Evolutionary conservation across 2,888 invertebrate genomes (phyloP).

Genomic region (Thyatira batis): DNA sequence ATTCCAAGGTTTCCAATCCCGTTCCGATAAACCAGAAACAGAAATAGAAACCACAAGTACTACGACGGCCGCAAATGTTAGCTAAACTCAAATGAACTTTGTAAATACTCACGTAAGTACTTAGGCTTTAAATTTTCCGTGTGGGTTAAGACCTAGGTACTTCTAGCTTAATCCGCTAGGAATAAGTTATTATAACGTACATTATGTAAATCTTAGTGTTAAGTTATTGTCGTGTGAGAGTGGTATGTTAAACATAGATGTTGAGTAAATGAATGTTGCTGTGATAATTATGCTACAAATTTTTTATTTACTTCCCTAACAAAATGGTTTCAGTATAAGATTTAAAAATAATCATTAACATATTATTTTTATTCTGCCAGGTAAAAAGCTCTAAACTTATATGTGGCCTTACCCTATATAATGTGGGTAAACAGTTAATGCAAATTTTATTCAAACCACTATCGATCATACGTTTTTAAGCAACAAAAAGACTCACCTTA

Average conservation of each 20-base stretch:
- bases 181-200: neutral
- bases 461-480: too few relatives aligned
- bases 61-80: conserved; percentile 21
- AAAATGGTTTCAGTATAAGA: neutral
- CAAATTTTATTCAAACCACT: too few relatives aligned
- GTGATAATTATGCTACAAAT: conserved; percentile 61
- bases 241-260: conserved; percentile 32
- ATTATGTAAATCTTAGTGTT: conserved; percentile 14
- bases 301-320: conserved; percentile 16
- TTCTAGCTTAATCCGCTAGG: neutral
- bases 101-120: conserved; percentile 28
- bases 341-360: neutral
- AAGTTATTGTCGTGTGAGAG: conserved; percentile 54
- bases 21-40: conserved; percentile 48
- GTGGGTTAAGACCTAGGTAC: neutral
- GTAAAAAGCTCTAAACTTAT: too few relatives aligned
- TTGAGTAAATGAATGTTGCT: conserved; percentile 71
- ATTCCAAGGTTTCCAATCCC: conserved; percentile 58
- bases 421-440: too few relatives aligned
- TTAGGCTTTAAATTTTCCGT: conserved; percentile 6
- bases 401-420: too few relatives aligned
- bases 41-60: conserved; percentile 27
- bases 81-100: conserved; percentile 14
- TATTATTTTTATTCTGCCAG: too few relatives aligned
- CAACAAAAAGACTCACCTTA: too few relatives aligned